Evolutionary conservation across 2,113 vertebrate genomes (phyloP).

Genomic region (Bos taurus): ARS-UCD2.0 NC_037357.1:27851501-27852000

Average conservation of each 20-base stretch:
- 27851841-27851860: background rate
- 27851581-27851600: background rate
- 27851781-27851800: background rate
- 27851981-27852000: background rate
- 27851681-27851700: background rate
- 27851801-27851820: background rate
- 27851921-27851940: background rate
- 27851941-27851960: background rate
- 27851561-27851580: background rate
- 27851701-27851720: background rate
- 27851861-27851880: background rate
- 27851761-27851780: background rate
- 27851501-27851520: background rate
- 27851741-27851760: background rate
- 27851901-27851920: background rate
- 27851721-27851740: background rate
- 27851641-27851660: background rate
- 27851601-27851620: background rate
- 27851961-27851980: background rate
- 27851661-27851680: background rate
- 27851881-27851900: background rate
- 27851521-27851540: background rate
- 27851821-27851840: background rate
- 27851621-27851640: background rate
- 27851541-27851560: background rate